These are phyloP conservation scores for Nymphalis c-album DNA, from an alignment of 2,888 invertebrate genomes.

Conservation along the genomic window DNA sequence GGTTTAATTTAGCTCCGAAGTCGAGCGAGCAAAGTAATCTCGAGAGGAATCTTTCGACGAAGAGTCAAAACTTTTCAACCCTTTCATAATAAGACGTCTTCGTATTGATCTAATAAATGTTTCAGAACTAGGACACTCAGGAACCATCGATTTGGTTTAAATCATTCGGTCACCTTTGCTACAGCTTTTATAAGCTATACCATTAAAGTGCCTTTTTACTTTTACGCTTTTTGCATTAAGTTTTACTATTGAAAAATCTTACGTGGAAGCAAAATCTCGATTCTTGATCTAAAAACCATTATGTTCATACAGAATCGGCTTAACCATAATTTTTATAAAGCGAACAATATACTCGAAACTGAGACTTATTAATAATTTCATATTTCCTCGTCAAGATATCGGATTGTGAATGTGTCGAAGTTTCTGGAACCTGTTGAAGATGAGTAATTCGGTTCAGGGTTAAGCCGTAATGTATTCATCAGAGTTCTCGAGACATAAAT, in stretches of 20 bases:
- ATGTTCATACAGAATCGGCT: no score
- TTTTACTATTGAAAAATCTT: no score
- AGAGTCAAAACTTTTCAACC: slow-evolving; percentile 1
- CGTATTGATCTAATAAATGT: slow-evolving; percentile 8
- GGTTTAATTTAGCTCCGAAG: neutral
- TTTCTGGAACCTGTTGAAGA: slow-evolving; percentile 16
- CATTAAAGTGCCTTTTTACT: no score
- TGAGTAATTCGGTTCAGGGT: slow-evolving; percentile 28
- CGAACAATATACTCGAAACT: neutral
- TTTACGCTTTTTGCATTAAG: no score
- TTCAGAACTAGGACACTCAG: neutral
- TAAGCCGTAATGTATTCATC: slow-evolving; percentile 18
- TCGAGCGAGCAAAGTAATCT: neutral
- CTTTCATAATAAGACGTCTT: neutral
- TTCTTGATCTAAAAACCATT: no score
- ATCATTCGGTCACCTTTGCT: no score
- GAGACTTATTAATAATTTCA: neutral
- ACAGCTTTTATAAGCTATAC: no score
- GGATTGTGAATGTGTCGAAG: neutral
- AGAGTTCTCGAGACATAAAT: slow-evolving; percentile 1
- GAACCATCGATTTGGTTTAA: no score
- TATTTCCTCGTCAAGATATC: neutral
- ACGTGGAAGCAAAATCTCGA: no score
- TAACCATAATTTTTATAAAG: neutral
- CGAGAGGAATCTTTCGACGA: neutral